Conservation (phyloP, 2,113 vertebrate species). For the Malurus melanocephalus region DNA sequence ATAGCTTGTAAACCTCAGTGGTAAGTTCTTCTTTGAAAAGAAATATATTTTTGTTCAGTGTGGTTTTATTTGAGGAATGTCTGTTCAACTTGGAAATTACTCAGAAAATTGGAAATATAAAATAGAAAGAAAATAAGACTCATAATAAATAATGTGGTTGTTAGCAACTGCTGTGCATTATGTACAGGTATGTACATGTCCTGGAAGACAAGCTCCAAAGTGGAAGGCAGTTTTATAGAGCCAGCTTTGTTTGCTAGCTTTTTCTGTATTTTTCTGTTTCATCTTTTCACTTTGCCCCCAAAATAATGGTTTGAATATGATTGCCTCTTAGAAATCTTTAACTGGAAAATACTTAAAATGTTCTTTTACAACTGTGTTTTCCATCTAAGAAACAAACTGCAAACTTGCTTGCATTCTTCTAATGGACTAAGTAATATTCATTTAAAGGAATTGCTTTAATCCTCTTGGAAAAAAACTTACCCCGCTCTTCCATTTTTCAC, state of each 20-base stretch:
- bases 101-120: background rate
- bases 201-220: background rate
- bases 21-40: background rate
- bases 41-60: background rate
- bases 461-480: background rate
- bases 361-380: background rate
- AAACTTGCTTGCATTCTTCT: background rate
- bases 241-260: background rate
- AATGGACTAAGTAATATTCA: background rate
- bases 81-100: background rate
- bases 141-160: background rate
- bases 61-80: background rate
- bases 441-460: background rate
- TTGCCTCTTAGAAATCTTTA: background rate
- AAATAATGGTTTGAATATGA: background rate
- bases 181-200: background rate
- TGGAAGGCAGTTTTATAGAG: background rate
- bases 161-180: background rate
- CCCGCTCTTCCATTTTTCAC: accelerated
- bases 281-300: background rate
- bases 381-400: background rate
- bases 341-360: background rate
- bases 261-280: background rate
- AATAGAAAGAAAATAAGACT: background rate
- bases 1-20: background rate